A percentile compares a stretch with the other conserved stretches of the same genome.
Evolutionary conservation across 2,797 vertebrate genomes (phyloP).

Genomic region (Tauraco hartlaubi): DNA sequence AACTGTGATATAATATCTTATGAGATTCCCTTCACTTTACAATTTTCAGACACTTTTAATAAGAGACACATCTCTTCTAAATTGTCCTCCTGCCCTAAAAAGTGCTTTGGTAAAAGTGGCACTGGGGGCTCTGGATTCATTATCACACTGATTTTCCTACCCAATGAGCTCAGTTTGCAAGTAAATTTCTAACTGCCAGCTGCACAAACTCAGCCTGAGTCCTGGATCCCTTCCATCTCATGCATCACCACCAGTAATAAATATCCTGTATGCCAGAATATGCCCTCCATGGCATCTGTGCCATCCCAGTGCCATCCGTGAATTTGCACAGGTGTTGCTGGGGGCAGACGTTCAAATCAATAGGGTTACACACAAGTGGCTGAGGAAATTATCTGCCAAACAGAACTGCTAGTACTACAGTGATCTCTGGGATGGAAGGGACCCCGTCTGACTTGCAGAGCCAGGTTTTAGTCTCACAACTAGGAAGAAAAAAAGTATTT

Average conservation of each 20-base stretch:
- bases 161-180: constrained; percentile 55
- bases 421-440: not conserved
- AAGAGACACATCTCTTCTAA: constrained; percentile 1
- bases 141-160: constrained; percentile 65
- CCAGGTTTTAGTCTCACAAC: not conserved
- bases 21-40: not conserved
- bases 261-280: constrained; percentile 49
- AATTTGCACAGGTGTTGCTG: constrained; percentile 58
- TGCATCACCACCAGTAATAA: constrained; percentile 69
- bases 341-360: not conserved
- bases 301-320: constrained; percentile 18
- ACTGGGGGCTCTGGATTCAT: constrained; percentile 26
- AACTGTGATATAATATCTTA: not conserved
- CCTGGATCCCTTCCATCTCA: constrained; percentile 72
- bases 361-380: constrained; percentile 14
- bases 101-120: constrained; percentile 35
- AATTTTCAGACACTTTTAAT: constrained; percentile 41
- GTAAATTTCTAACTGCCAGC: constrained; percentile 72
- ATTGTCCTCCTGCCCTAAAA: constrained; percentile 26
- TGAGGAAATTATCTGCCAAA: not conserved
- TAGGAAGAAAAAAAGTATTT: not conserved
- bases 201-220: constrained; percentile 68
- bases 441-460: not conserved
- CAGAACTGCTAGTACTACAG: not conserved
- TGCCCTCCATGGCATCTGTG: constrained; percentile 52